These are phyloP conservation scores for Rissa tridactyla DNA, from an alignment of 2,113 vertebrate species.

Conservation along the genomic window DNA sequence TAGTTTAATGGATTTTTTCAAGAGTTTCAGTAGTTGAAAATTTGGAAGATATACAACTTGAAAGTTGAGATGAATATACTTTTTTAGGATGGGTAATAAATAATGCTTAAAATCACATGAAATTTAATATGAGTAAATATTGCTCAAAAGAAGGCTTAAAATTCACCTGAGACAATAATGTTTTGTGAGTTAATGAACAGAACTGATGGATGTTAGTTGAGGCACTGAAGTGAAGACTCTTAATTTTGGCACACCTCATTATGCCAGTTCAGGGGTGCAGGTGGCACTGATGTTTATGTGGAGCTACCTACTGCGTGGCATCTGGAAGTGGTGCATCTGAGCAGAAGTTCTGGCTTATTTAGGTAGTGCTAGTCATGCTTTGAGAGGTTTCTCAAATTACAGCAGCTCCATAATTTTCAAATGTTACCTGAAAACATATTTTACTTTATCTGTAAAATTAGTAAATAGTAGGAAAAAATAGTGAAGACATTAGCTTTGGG, in stretches of 20 bases:
- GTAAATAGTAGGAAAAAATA: background rate
- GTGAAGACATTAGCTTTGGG: background rate
- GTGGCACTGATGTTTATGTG: fast-evolving
- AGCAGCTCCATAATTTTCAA: background rate
- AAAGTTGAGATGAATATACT: background rate
- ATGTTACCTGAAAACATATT: background rate
- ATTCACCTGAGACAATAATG: background rate
- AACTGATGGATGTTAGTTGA: background rate
- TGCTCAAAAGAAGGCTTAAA: background rate
- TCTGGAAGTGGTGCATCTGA: background rate
- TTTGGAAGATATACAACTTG: background rate
- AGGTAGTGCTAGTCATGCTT: background rate
- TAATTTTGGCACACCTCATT: background rate
- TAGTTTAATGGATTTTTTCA: background rate
- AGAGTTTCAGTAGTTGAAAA: background rate
- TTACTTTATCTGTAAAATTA: background rate
- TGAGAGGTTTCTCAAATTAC: background rate
- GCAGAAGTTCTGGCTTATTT: background rate
- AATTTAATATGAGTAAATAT: background rate
- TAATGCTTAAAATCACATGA: background rate
- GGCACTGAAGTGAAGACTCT: background rate
- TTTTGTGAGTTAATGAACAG: background rate
- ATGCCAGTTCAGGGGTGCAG: background rate
- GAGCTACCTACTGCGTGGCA: background rate
- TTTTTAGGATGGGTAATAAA: background rate